phyloP scores from a whole-genome alignment of 1,140 invertebrate species.

The Brachionus sp. region DNA sequence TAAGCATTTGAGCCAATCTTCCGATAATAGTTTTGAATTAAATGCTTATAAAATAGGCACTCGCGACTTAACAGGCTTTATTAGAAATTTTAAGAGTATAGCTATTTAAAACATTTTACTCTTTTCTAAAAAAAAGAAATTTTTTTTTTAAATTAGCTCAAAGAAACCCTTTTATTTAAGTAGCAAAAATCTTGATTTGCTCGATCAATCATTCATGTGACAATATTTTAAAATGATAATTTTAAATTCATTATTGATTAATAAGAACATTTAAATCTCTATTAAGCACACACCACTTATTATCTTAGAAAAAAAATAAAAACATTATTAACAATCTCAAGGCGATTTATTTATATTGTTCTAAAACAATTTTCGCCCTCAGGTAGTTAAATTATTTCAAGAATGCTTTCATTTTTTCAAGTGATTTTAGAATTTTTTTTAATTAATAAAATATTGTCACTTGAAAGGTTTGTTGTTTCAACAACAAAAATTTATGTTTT shows the following conservation, averaged over 20 bases:
- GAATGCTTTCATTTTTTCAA: background rate
- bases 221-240: background rate
- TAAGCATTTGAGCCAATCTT: background rate
- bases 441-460: background rate
- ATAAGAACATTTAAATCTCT: background rate
- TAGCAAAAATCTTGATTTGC: background rate
- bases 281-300: conserved; percentile 6
- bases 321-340: background rate
- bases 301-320: background rate
- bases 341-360: background rate
- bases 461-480: background rate
- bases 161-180: background rate
- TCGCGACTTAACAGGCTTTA: background rate
- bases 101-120: background rate
- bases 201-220: background rate
- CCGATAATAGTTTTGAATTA: background rate
- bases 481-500: background rate
- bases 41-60: background rate
- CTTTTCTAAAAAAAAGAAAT: background rate
- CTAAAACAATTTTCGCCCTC: background rate
- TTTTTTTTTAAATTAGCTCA: background rate
- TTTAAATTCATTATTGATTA: background rate
- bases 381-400: conserved; percentile 5
- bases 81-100: background rate
- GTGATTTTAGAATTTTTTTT: background rate